Conservation (phyloP, 2,113 vertebrate genomes). For the Piaya cayana region DNA sequence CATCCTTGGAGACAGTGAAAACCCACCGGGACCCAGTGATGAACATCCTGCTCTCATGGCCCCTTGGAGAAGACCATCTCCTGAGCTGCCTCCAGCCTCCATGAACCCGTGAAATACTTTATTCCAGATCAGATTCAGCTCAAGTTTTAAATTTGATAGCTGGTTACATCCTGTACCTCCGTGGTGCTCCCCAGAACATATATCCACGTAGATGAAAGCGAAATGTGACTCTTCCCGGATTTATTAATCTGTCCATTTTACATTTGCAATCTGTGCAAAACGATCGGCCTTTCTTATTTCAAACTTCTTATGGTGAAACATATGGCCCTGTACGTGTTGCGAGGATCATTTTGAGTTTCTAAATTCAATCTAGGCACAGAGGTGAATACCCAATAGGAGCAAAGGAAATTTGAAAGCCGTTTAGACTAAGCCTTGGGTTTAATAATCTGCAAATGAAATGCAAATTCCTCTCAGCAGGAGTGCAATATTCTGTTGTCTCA, state of each 20-base stretch:
- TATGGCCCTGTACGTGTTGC: neutral
- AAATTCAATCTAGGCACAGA: neutral
- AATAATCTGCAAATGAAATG: constrained; percentile 48
- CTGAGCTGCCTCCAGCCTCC: neutral
- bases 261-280: neutral
- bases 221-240: neutral
- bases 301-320: neutral
- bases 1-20: neutral
- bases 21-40: fast-evolving
- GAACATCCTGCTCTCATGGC: neutral
- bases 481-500: constrained; percentile 7
- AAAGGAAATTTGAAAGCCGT: constrained; percentile 1
- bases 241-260: neutral
- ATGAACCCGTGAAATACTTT: neutral
- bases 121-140: neutral
- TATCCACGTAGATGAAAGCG: neutral
- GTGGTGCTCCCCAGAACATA: neutral
- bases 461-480: constrained; percentile 37
- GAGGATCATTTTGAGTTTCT: neutral
- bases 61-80: neutral
- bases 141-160: neutral
- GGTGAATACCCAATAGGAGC: neutral
- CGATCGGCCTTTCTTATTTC: neutral
- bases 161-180: neutral
- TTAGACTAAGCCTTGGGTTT: neutral